Evolutionary conservation across 1,140 invertebrate species (phyloP), one percentile per base, ranked within the genome.

Genomic region (Lepidurus arcticus): DNA sequence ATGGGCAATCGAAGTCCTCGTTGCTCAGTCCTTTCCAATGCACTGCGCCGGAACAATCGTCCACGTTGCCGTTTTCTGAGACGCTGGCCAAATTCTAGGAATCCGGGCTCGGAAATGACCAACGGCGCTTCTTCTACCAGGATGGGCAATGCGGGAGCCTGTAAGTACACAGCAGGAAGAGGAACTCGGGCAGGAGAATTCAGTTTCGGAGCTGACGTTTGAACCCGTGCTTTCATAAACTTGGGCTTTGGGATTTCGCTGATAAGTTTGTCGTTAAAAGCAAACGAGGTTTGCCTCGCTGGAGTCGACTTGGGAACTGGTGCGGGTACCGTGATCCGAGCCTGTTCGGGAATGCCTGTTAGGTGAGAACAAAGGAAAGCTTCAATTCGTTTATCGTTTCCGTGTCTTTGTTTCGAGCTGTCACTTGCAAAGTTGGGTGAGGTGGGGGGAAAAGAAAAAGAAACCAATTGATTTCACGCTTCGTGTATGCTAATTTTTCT

Each of bases 1-100:
- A 78, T 74, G 73, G 43, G 73, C n/a, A 45, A 47, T 45, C 44
- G 78, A 78, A 78, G 10, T 74, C 73, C 78, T 3, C 21, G 74
- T 21, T 78, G 47, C 13, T 75, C 16, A 8, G 44, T 74, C 74
- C 24, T 78, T 45, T 43, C 42, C 7, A 78, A 73, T 44, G 73
- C 45, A 78, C 44, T 78, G 73, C 13, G 78, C 42, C 9, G 78
- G 78, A 43, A 42, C 16, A 65, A 21, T 9, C 53, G 53, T 13
- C 13, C 53, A 16, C 53, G 53, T 16, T 65, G 53, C 53, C 53
- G 53, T 65, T 65, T 65, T 13, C 53, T 10, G 53, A 65, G 53
- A 65, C 53, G 53, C 13, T 65, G 53, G 21, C 53, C 53, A 21
- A 65, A 65, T 65, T 65, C 13, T 16, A 13, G 53, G 53, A 65